phyloP scores from a whole-genome alignment of 92 coral and sea anemone genomes.

The Zoanthus sansibaricus region DNA sequence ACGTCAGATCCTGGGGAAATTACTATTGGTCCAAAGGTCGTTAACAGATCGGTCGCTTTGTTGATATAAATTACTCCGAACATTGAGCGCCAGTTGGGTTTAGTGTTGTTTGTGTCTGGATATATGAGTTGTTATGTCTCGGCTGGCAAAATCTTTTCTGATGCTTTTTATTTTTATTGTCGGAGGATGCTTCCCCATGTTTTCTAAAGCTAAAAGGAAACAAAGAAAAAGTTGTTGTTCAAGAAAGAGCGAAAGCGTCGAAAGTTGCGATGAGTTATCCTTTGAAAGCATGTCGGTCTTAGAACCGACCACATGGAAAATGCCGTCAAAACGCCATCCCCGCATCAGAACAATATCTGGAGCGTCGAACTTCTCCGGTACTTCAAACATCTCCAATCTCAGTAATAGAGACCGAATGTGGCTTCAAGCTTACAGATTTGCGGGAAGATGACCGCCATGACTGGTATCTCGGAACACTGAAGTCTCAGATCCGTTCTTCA shows the following conservation, averaged over 20 bases:
- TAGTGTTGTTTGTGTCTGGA: background rate
- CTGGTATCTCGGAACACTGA: slow-evolving; percentile 18
- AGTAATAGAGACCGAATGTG: slow-evolving; percentile 84
- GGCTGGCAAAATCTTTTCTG: slow-evolving; percentile 36
- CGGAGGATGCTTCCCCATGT: slow-evolving; percentile 79
- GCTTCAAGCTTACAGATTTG: slow-evolving; percentile 85
- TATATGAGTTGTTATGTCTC: background rate
- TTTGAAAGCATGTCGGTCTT: slow-evolving; percentile 84
- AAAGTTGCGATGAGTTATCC: slow-evolving; percentile 59
- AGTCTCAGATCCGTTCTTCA: background rate
- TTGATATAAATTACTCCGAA: background rate
- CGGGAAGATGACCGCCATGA: slow-evolving; percentile 68
- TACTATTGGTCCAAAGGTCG: slow-evolving; percentile 49
- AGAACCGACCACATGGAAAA: slow-evolving; percentile 83
- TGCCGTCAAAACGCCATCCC: slow-evolving; percentile 84
- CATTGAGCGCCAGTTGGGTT: slow-evolving; percentile 16
- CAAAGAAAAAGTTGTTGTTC: slow-evolving; percentile 50
- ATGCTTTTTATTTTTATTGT: slow-evolving; percentile 65
- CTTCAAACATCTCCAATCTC: slow-evolving; percentile 76
- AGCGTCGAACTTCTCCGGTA: slow-evolving; percentile 88
- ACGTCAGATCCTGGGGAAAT: slow-evolving; percentile 36
- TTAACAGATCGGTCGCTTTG: slow-evolving; percentile 10
- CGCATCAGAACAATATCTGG: slow-evolving; percentile 86
- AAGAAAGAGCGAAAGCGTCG: slow-evolving; percentile 50
- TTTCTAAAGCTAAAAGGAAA: slow-evolving; percentile 71